phyloP scores from a whole-genome alignment of 2,888 invertebrate genomes.

The Melipona beecheii region DNA sequence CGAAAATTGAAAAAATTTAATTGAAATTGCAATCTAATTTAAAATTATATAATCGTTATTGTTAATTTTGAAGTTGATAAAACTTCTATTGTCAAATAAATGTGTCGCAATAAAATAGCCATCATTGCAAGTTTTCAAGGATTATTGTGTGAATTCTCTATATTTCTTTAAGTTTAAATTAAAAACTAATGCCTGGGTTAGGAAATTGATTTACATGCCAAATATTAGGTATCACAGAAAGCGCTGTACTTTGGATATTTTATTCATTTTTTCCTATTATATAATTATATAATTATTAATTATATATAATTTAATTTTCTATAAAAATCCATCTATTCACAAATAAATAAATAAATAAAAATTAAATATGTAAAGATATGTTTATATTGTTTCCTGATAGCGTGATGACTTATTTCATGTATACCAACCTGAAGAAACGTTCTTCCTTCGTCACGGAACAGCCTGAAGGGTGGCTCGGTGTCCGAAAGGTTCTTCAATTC shows the following conservation, averaged over 20 bases:
- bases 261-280: not conserved
- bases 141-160: too few relatives aligned
- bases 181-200: not conserved
- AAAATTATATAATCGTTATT: too few relatives aligned
- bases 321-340: constrained; percentile 5
- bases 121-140: too few relatives aligned
- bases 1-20: too few relatives aligned
- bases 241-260: not conserved
- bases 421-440: constrained; percentile 90
- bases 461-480: constrained; percentile 91
- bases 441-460: constrained; percentile 92
- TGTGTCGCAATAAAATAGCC: too few relatives aligned
- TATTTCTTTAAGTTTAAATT: too few relatives aligned
- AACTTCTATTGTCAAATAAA: too few relatives aligned
- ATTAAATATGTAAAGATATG: too few relatives aligned
- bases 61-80: too few relatives aligned
- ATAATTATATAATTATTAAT: too few relatives aligned
- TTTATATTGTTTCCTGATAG: constrained; percentile 14
- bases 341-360: too few relatives aligned
- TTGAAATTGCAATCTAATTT: too few relatives aligned
- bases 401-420: constrained; percentile 33
- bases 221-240: not conserved
- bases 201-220: not conserved
- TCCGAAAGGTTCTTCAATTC: constrained; percentile 91
- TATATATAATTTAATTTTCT: not conserved